Evolutionary conservation across 2,797 vertebrate genomes (phyloP).

Genomic region (Microhierax caerulescens): DNA sequence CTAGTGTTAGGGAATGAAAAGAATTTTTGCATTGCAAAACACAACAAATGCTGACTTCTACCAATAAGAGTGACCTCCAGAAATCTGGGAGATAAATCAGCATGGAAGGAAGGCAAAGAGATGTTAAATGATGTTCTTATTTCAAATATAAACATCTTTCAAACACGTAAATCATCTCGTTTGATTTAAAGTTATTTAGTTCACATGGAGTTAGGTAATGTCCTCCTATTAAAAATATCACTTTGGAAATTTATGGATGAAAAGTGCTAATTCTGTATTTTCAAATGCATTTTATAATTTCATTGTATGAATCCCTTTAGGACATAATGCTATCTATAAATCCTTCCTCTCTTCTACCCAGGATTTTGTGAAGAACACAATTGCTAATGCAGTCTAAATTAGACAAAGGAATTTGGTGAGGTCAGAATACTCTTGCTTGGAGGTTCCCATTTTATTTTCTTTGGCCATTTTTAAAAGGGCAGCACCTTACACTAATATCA

Average conservation of each 20-base stretch:
- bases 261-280: constrained; percentile 55
- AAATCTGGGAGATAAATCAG: constrained; percentile 55
- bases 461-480: constrained; percentile 2
- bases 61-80: constrained; percentile 24
- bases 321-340: constrained; percentile 34
- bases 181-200: constrained; percentile 59
- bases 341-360: background rate
- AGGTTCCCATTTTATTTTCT: constrained; percentile 35
- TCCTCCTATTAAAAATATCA: constrained; percentile 32
- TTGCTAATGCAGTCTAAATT: constrained; percentile 41
- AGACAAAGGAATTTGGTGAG: constrained; percentile 24
- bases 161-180: constrained; percentile 8
- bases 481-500: constrained; percentile 28
- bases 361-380: constrained; percentile 29
- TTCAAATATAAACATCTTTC: constrained; percentile 48
- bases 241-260: constrained; percentile 40
- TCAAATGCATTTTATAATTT: constrained; percentile 51
- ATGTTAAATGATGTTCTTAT: constrained; percentile 31
- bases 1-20: constrained; percentile 46
- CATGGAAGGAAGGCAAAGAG: background rate
- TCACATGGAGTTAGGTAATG: constrained; percentile 37
- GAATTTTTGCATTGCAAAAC: constrained; percentile 57
- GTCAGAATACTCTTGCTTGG: constrained; percentile 2
- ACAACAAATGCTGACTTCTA: constrained; percentile 55
- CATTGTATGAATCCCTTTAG: constrained; percentile 6